Conservation (phyloP, 2,797 vertebrate species). For the Sebastes minor region DNA sequence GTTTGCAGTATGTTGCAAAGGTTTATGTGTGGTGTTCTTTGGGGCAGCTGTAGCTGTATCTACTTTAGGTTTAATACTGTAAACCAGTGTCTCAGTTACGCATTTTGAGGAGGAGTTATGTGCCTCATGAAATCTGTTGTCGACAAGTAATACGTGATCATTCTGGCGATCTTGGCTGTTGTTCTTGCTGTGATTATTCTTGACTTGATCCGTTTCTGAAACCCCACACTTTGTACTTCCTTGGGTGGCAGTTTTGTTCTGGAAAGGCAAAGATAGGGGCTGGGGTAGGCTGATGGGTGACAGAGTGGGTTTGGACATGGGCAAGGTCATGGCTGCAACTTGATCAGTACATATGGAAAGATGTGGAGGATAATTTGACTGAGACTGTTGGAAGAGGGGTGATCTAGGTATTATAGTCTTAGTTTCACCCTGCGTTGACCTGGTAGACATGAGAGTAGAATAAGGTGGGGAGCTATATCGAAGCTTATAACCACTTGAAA, state of each 20-base stretch:
- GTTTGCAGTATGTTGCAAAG: slow-evolving; percentile 30
- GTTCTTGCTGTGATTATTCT: slow-evolving; percentile 32
- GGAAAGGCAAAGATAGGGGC: slow-evolving; percentile 13
- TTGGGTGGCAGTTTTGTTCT: slow-evolving; percentile 26
- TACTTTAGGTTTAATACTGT: slow-evolving; percentile 57
- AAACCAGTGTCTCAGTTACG: slow-evolving; percentile 72
- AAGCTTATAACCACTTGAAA: slow-evolving; percentile 64
- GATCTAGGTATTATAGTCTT: slow-evolving; percentile 38
- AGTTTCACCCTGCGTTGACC: slow-evolving; percentile 60
- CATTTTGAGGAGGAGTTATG: slow-evolving; percentile 27
- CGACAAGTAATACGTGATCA: slow-evolving; percentile 43
- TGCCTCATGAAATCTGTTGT: slow-evolving; percentile 58
- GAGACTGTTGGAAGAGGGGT: slow-evolving; percentile 36
- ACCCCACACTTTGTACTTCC: slow-evolving; percentile 1
- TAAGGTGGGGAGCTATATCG: slow-evolving; percentile 80
- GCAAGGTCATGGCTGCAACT: neutral
- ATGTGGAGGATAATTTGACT: slow-evolving; percentile 21
- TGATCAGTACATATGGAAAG: slow-evolving; percentile 7
- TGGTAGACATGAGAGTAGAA: slow-evolving; percentile 75
- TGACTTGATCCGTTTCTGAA: slow-evolving; percentile 33
- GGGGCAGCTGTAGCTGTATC: neutral
- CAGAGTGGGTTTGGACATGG: slow-evolving; percentile 17
- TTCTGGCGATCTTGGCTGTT: slow-evolving; percentile 10
- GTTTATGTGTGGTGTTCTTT: slow-evolving; percentile 43
- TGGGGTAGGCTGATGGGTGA: slow-evolving; percentile 5